Percentiles rank a stretch among this genome's conserved stretches.
Conservation (phyloP, 2,888 invertebrate species). For the Drosophila mulleri region DNA sequence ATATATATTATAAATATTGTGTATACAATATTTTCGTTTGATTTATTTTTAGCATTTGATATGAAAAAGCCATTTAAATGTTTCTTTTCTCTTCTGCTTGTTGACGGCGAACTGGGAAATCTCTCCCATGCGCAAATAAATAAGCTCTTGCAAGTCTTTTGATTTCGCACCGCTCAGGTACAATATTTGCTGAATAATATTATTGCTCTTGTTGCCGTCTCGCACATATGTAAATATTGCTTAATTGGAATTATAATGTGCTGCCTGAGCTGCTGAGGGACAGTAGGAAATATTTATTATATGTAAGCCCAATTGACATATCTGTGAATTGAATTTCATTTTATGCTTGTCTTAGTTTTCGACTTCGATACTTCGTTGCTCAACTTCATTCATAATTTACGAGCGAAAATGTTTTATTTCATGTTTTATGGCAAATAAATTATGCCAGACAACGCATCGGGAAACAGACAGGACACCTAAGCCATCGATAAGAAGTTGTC, state of each 20-base stretch:
- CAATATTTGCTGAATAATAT: not conserved
- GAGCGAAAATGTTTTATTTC: conserved; percentile 76
- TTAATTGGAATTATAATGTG: conserved; percentile 51
- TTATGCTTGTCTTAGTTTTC: conserved; percentile 32
- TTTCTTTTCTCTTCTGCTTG: conserved; percentile 36
- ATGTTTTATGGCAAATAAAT: conserved; percentile 78
- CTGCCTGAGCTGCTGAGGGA: conserved; percentile 12
- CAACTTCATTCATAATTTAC: conserved; percentile 73
- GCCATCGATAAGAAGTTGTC: conserved; percentile 65
- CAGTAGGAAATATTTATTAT: conserved; percentile 1
- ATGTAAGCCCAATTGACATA: conserved; percentile 14
- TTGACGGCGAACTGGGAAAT: conserved; percentile 11
- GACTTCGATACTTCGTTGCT: conserved; percentile 33
- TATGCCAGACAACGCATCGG: conserved; percentile 50
- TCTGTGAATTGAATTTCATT: conserved; percentile 27
- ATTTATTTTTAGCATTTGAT: conserved; percentile 68
- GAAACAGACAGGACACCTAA: conserved; percentile 47
- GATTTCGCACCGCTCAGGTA: conserved; percentile 16
- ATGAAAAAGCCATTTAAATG: conserved; percentile 53
- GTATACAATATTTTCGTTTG: conserved; percentile 25
- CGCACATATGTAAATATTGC: conserved; percentile 11
- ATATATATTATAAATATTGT: conserved; percentile 2
- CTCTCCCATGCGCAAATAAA: conserved; percentile 30
- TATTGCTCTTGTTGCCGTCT: not conserved
- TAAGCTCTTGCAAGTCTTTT: conserved; percentile 48